Percentiles rank a stretch among this genome's conserved stretches.
Conservation (phyloP, 2,888 invertebrate genomes). For the Brachyopa scutellaris region DNA sequence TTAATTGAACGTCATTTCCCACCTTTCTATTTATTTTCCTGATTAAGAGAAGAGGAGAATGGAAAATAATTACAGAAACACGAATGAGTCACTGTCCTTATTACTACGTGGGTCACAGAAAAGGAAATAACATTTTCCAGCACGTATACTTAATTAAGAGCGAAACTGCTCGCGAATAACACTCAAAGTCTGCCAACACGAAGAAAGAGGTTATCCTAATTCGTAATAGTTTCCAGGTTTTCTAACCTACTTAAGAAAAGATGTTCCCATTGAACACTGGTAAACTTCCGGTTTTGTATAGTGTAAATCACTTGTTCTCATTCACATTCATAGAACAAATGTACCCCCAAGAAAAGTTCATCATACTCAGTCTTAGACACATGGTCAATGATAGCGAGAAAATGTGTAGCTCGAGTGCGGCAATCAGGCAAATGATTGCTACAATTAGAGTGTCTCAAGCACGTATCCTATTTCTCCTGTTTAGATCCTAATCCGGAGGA, state of each 20-base stretch:
- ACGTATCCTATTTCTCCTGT: slow-evolving; percentile 61
- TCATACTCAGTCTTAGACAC: slow-evolving; percentile 11
- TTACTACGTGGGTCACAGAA: background rate
- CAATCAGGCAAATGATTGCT: slow-evolving; percentile 71
- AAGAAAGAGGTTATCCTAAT: slow-evolving; percentile 9
- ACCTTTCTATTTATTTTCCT: slow-evolving; percentile 53
- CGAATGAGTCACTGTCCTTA: slow-evolving; percentile 46
- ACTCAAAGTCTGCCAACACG: slow-evolving; percentile 11
- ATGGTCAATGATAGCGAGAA: slow-evolving; percentile 3
- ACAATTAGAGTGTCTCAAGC: slow-evolving; percentile 72
- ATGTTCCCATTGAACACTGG: slow-evolving; percentile 42
- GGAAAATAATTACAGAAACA: slow-evolving; percentile 55
- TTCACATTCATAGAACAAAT: background rate
- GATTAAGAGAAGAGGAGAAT: slow-evolving; percentile 34
- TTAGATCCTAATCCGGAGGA: slow-evolving; percentile 62
- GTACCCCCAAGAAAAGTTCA: background rate
- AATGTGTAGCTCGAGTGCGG: slow-evolving; percentile 50
- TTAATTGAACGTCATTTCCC: slow-evolving; percentile 66
- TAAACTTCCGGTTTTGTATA: slow-evolving; percentile 44
- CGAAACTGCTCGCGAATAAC: slow-evolving; percentile 24
- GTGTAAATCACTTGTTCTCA: slow-evolving; percentile 12
- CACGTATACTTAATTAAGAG: slow-evolving; percentile 55
- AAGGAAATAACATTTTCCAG: slow-evolving; percentile 5
- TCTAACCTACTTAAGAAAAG: slow-evolving; percentile 8
- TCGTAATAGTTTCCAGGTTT: slow-evolving; percentile 33